Evolutionary conservation across 2,113 vertebrate species (phyloP), one percentile per base, ranked within the genome.

Genomic region (Rhegmatorhina hoffmannsi): DNA sequence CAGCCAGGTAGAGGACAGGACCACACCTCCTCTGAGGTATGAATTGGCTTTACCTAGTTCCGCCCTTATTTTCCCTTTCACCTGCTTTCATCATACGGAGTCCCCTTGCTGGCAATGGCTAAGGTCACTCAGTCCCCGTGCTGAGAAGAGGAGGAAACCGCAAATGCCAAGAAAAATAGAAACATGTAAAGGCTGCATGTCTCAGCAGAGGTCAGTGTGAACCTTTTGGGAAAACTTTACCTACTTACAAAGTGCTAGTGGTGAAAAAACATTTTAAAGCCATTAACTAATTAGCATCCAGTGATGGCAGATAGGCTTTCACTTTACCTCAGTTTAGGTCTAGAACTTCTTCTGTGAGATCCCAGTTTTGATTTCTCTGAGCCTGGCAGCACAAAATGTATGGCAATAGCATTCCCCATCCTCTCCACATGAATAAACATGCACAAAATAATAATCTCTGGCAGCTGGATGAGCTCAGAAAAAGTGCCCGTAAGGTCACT

Each of bases 21-120:
- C 93, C 95, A 96, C 95, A 86, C 95, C 96, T 95, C 95, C 88
- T 88, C 60, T 33, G 86, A 93, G 90, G 84, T 94, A 94, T 56
- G 93, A 94, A 87, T 55, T 84, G 80, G 88, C 88, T 80, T 91
- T 90, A 85, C 79, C 80, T 38, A 55, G 59, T 50, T 86, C 87
- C 53, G 55, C 81, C 94, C 86, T 93, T 70, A 67, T 90, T 96
- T 96, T 95, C 89, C 93, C 96, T 97, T 96, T 97, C 92, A 92
- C 95, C 97, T 92, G 96, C 76, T 97, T 95, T 95, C 91, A 72
- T 89, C 89, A 68, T 33, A 49, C 3, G 68, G 81, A 95, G 73
- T 94, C 95, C 90, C 91, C 77, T 96, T 92, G 88, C 90, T 89
- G 79, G 90, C 73, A 73, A 59, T 82, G 55, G 83, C 92, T 94